These are phyloP conservation scores for Vulpes lagopus DNA, from an alignment of 2,113 vertebrate species.

Conservation along the genomic window DNA sequence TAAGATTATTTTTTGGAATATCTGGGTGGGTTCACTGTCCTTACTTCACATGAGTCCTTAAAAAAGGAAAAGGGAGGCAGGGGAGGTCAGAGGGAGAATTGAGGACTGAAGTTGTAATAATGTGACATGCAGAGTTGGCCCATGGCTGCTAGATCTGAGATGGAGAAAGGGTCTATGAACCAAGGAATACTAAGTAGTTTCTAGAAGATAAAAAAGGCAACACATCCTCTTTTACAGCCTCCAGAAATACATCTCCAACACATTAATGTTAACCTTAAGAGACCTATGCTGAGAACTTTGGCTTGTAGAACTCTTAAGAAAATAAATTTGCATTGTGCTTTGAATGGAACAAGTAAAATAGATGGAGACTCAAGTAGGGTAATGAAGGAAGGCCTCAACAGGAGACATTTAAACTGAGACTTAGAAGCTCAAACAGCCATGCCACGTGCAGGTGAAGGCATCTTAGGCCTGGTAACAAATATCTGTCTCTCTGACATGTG, in stretches of 20 bases:
- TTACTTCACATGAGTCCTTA: neutral
- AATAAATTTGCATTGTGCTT: neutral
- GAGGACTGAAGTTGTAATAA: neutral
- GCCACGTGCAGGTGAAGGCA: rapidly evolving
- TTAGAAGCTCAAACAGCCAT: neutral
- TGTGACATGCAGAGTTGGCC: rapidly evolving
- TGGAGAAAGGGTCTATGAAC: neutral
- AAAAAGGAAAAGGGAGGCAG: neutral
- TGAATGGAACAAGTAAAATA: neutral
- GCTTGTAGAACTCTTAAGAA: neutral
- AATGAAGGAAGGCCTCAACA: neutral
- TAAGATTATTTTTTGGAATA: neutral
- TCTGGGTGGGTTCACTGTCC: neutral
- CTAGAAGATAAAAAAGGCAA: neutral
- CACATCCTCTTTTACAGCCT: neutral
- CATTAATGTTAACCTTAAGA: neutral
- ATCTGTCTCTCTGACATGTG: neutral
- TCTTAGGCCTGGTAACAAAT: neutral
- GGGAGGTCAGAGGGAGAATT: no score
- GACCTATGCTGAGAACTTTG: neutral
- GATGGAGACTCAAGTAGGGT: neutral
- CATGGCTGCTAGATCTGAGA: neutral
- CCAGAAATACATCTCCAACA: neutral
- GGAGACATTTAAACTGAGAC: neutral
- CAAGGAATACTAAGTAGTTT: neutral